Conservation (phyloP, 2,888 invertebrate genomes). For the Cryptus viduatorius region DNA sequence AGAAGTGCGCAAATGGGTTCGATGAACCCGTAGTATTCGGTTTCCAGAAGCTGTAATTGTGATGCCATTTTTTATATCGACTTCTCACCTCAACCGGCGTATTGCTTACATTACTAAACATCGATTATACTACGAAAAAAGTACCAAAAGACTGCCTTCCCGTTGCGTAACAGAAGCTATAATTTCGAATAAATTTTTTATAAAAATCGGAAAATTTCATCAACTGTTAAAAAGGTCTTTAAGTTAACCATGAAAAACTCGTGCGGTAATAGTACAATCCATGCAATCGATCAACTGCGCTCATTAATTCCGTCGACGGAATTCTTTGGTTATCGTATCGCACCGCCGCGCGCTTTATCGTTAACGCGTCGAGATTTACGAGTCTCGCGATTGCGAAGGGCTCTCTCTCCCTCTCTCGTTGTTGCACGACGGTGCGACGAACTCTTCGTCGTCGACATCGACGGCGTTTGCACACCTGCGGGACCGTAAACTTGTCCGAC, state of each 20-base stretch:
- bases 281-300: constrained; percentile 28
- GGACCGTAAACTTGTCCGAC: constrained; percentile 74
- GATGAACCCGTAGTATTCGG: background rate
- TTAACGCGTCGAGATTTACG: constrained; percentile 57
- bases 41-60: background rate
- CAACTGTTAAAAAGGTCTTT: constrained; percentile 1
- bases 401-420: constrained; percentile 22
- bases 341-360: constrained; percentile 44
- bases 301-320: constrained; percentile 39
- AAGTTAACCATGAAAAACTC: constrained; percentile 1
- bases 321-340: constrained; percentile 42
- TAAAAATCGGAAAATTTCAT: background rate
- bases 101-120: background rate
- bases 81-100: background rate
- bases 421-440: constrained; percentile 23
- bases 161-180: background rate
- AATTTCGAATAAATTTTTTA: no score
- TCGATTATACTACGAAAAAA: background rate
- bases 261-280: constrained; percentile 21
- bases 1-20: no score
- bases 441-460: constrained; percentile 18
- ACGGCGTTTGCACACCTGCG: constrained; percentile 72
- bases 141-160: background rate
- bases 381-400: constrained; percentile 44
- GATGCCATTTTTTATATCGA: background rate